Conservation (phyloP, 2,888 invertebrate genomes). For the Tetragonisca angustula region DNA sequence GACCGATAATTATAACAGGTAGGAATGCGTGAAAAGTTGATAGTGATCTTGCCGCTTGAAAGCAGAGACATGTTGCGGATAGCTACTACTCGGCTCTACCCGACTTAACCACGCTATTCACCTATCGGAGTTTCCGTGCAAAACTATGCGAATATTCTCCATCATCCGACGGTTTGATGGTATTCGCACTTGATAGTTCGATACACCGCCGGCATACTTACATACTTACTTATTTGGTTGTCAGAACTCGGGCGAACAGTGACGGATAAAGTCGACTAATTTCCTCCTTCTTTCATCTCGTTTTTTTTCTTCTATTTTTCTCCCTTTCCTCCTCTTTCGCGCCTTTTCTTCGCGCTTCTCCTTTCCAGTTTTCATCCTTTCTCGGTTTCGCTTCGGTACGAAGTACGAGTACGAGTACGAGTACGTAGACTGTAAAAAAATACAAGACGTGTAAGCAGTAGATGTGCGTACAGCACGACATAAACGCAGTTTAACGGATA, state of each 20-base stretch:
- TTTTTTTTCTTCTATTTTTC: not conserved
- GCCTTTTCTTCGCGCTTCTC: too few relatives aligned
- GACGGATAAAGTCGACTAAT: constrained; percentile 32
- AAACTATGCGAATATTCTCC: constrained; percentile 79
- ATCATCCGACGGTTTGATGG: constrained; percentile 71
- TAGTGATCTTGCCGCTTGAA: constrained; percentile 80
- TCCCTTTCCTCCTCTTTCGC: too few relatives aligned
- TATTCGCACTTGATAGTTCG: constrained; percentile 62
- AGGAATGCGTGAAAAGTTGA: constrained; percentile 56
- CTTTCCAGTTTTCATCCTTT: too few relatives aligned
- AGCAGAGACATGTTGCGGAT: constrained; percentile 84
- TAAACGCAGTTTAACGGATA: constrained; percentile 21
- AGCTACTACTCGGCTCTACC: constrained; percentile 74
- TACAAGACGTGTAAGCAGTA: not conserved
- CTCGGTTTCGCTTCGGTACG: not conserved
- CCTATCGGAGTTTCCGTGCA: constrained; percentile 70
- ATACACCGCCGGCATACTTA: constrained; percentile 19
- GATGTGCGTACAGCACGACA: not conserved
- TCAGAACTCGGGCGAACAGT: constrained; percentile 19
- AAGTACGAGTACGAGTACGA: not conserved
- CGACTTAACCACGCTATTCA: constrained; percentile 74
- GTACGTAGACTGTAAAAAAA: not conserved
- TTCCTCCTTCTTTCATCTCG: constrained; percentile 14
- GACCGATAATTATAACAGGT: constrained; percentile 33
- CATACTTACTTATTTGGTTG: not conserved